Conservation (phyloP, 2,888 invertebrate genomes). For the Crossocerus cetratus region DNA sequence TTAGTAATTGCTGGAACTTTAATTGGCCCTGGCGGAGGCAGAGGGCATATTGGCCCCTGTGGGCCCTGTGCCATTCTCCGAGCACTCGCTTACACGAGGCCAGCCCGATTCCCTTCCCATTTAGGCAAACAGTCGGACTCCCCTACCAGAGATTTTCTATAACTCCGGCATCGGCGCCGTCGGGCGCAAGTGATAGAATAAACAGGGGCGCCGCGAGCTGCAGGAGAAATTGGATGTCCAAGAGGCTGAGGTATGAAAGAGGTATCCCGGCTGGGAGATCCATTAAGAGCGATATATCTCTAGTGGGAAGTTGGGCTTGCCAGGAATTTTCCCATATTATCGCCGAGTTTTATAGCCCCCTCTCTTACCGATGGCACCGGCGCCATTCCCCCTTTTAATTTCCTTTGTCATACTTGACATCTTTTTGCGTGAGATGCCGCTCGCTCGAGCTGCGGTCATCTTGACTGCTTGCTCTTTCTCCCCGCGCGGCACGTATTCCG, state of each 20-base stretch:
- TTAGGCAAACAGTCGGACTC: too few relatives aligned
- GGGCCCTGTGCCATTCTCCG: too few relatives aligned
- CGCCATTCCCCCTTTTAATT: conserved; percentile 10
- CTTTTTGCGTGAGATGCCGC: too few relatives aligned
- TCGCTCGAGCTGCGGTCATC: too few relatives aligned
- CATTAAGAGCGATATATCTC: conserved; percentile 32
- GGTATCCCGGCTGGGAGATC: conserved; percentile 26
- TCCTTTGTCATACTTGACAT: conserved; percentile 8
- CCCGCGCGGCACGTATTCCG: background rate
- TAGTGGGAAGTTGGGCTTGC: conserved; percentile 2
- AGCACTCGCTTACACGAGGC: too few relatives aligned
- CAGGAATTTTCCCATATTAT: conserved; percentile 38
- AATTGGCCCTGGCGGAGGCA: conserved; percentile 29
- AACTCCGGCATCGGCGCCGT: too few relatives aligned
- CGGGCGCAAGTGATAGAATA: too few relatives aligned
- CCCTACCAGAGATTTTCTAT: too few relatives aligned
- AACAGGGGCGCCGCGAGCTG: too few relatives aligned
- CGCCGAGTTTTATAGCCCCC: conserved; percentile 21
- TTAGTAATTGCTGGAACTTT: conserved; percentile 35
- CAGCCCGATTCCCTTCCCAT: too few relatives aligned
- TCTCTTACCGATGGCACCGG: conserved; percentile 14
- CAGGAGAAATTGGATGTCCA: too few relatives aligned
- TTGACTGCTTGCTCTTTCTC: too few relatives aligned
- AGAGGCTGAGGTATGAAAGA: conserved; percentile 1
- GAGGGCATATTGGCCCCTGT: background rate